Evolutionary conservation across 1,140 invertebrate species (phyloP).

Genomic region (Pseudomyrmex dendroicus): DNA sequence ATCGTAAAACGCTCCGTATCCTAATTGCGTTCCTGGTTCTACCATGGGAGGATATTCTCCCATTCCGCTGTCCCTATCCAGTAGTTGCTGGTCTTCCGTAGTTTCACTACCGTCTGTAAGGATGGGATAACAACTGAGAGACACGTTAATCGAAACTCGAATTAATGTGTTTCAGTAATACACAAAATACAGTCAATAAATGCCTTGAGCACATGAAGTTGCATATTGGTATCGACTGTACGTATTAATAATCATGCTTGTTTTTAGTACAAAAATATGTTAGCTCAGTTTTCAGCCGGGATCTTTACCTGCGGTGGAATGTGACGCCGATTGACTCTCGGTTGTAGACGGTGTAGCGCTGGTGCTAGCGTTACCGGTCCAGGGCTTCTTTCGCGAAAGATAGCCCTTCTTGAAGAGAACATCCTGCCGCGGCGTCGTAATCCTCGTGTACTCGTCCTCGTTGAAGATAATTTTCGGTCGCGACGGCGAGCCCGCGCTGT

Average conservation of each 20-base stretch:
- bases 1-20: constrained; percentile 82
- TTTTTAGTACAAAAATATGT: neutral
- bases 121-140: neutral
- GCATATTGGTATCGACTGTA: too few relatives aligned
- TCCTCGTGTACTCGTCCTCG: constrained; percentile 89
- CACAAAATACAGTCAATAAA: too few relatives aligned
- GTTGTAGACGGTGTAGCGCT: constrained; percentile 84
- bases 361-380: constrained; percentile 80
- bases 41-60: constrained; percentile 73
- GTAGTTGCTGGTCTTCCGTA: constrained; percentile 82
- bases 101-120: constrained; percentile 82
- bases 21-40: constrained; percentile 74
- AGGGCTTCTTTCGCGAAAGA: constrained; percentile 87
- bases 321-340: constrained; percentile 84
- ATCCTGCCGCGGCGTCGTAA: constrained; percentile 89
- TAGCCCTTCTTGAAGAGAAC: constrained; percentile 91
- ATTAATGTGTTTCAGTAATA: neutral
- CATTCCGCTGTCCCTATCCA: constrained; percentile 76
- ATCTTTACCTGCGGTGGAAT: constrained; percentile 83
- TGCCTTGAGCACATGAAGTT: too few relatives aligned
- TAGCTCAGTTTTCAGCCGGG: neutral
- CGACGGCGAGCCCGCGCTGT: constrained; percentile 73
- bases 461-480: constrained; percentile 81
- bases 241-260: neutral
- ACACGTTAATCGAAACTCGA: constrained; percentile 1